A percentile compares a stretch with the other conserved stretches of the same genome.
Conservation (phyloP, 2,113 vertebrate genomes). For the Pandion haliaetus region DNA sequence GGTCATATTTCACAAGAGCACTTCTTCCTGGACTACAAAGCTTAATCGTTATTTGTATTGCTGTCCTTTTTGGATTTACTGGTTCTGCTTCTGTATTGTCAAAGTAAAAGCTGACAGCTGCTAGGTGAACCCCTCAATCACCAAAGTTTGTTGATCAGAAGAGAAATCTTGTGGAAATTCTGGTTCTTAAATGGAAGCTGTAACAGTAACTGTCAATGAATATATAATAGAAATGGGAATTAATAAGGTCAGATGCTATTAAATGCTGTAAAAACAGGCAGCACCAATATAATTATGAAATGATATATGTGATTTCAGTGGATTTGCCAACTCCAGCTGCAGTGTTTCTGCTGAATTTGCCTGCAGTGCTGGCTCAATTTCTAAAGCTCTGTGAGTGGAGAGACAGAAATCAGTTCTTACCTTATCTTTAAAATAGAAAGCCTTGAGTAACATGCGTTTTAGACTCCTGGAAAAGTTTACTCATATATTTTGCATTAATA, state of each 20-base stretch:
- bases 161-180: neutral
- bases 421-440: neutral
- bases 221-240: slow-evolving; percentile 33
- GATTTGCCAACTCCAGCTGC: neutral
- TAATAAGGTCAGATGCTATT: slow-evolving; percentile 11
- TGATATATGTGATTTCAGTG: neutral
- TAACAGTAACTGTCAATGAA: neutral
- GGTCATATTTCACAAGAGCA: neutral
- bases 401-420: neutral
- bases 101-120: neutral
- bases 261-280: slow-evolving; percentile 27
- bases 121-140: neutral
- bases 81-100: neutral
- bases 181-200: neutral
- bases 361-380: neutral
- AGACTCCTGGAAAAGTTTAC: neutral
- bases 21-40: neutral
- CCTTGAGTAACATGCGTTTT: neutral
- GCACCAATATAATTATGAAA: slow-evolving; percentile 1
- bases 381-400: neutral
- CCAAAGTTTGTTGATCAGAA: neutral
- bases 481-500: neutral
- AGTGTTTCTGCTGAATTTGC: neutral
- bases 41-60: neutral
- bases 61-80: neutral